Conservation (phyloP, 2,797 vertebrate genomes). For the Bucorvus abyssinicus region DNA sequence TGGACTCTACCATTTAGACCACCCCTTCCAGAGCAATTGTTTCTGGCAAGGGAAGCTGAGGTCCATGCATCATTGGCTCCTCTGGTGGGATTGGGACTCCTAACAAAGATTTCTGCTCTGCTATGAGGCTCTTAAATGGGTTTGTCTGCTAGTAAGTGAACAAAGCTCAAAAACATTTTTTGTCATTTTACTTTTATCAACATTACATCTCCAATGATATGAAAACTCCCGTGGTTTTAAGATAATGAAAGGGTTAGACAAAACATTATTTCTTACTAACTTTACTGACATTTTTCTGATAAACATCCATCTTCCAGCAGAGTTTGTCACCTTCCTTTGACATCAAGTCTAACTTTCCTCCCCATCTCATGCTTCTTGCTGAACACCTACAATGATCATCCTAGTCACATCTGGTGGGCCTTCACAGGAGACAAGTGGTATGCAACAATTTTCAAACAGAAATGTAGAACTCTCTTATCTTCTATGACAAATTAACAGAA, state of each 20-base stretch:
- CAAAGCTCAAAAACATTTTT: neutral
- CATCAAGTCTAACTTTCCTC: neutral
- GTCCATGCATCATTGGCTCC: neutral
- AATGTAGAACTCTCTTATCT: neutral
- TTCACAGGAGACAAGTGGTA: neutral
- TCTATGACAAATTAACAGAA: neutral
- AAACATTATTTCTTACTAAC: neutral
- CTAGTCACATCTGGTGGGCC: neutral
- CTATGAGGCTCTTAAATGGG: neutral
- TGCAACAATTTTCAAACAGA: neutral
- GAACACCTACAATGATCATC: neutral
- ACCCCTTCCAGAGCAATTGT: neutral
- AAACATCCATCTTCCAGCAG: neutral
- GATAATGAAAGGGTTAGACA: neutral
- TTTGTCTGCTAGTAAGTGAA: neutral
- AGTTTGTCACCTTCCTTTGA: neutral
- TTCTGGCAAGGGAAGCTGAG: neutral
- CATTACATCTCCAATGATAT: neutral
- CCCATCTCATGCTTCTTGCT: neutral
- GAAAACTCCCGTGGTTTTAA: neutral
- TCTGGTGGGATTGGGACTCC: neutral
- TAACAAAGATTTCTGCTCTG: neutral
- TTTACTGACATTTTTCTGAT: neutral
- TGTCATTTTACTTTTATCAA: neutral
- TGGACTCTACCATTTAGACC: neutral